These are phyloP conservation scores for Lophotis ruficrista DNA, from an alignment of 2,113 vertebrate species.

Conservation along the genomic window DNA sequence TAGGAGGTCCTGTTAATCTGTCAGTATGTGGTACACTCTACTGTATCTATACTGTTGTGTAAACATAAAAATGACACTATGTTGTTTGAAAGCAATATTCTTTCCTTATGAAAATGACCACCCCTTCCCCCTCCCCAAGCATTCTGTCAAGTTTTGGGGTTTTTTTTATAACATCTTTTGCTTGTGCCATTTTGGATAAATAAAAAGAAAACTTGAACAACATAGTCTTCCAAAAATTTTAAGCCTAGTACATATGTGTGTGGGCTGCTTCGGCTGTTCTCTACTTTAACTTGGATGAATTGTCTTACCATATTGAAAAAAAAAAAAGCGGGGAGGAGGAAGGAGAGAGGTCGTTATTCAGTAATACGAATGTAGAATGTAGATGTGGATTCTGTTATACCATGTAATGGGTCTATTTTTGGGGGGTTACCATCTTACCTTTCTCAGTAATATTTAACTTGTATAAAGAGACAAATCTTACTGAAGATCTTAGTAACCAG, in stretches of 20 bases:
- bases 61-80: neutral
- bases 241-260: slow-evolving; percentile 51
- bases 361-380: neutral
- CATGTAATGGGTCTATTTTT: neutral
- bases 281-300: slow-evolving; percentile 36
- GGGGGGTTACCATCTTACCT: neutral
- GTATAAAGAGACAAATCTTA: neutral
- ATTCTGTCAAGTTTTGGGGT: neutral
- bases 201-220: slow-evolving; percentile 12
- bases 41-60: neutral
- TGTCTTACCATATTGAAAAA: slow-evolving; percentile 25
- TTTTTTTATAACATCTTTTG: slow-evolving; percentile 40
- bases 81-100: neutral
- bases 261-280: slow-evolving; percentile 63
- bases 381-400: neutral
- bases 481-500: neutral
- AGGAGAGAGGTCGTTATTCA: neutral
- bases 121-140: neutral
- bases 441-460: neutral
- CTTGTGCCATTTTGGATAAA: slow-evolving; percentile 36
- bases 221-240: slow-evolving; percentile 24
- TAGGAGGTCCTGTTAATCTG: slow-evolving; percentile 62
- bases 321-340: neutral
- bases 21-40: neutral
- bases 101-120: neutral